Conservation (phyloP, 2,888 invertebrate species). For the Drosophila fulvimacula region DNA sequence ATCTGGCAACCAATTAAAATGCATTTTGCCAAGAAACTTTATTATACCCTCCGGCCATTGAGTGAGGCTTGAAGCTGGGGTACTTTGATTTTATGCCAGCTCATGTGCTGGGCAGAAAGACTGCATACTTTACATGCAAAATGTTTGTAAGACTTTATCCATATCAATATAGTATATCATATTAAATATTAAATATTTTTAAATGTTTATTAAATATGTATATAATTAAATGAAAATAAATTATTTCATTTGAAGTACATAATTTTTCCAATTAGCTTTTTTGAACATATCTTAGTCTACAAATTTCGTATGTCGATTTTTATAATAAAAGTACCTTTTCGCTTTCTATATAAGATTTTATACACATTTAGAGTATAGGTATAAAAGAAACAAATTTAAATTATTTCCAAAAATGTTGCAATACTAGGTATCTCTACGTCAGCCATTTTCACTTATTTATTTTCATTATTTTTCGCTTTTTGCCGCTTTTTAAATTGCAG, state of each 20-base stretch:
- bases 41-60: constrained; percentile 1
- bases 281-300: no score
- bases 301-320: no score
- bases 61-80: not conserved
- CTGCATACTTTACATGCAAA: not conserved
- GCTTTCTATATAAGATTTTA: no score
- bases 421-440: not conserved
- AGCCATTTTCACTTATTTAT: not conserved
- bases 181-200: no score
- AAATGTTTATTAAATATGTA: no score
- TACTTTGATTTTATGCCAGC: not conserved
- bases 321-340: no score
- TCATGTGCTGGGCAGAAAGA: not conserved
- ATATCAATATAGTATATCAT: not conserved
- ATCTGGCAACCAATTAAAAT: constrained; percentile 83
- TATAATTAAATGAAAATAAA: no score
- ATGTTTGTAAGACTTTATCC: not conserved
- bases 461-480: constrained; percentile 8
- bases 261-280: no score
- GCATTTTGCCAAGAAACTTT: constrained; percentile 73
- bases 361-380: no score
- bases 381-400: no score
- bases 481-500: constrained; percentile 55
- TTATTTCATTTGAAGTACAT: no score
- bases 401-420: not conserved